Percentiles rank a stretch among this genome's conserved stretches.
phyloP scores from a whole-genome alignment of 2,113 vertebrate genomes.

The Perca schrenkii region DNA sequence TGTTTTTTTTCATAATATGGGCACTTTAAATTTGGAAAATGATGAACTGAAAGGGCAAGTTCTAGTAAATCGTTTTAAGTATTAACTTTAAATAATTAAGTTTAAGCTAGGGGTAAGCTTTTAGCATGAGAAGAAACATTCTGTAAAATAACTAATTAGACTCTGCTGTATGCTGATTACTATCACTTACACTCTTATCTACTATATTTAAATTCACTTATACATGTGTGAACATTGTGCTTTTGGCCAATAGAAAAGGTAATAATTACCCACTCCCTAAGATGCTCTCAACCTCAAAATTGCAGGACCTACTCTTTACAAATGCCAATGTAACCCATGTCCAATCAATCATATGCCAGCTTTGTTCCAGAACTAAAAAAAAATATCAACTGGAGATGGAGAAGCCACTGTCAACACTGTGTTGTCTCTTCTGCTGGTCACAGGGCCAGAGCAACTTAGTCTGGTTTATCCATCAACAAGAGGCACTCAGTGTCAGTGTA shows the following conservation, averaged over 20 bases:
- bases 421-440: slow-evolving; percentile 10
- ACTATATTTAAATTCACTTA: neutral
- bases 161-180: neutral
- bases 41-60: neutral
- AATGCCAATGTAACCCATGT: neutral
- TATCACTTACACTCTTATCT: no score
- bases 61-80: no score
- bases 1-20: no score
- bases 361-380: slow-evolving; percentile 22
- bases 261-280: no score
- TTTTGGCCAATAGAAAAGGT: neutral
- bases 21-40: slow-evolving; percentile 19
- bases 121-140: neutral
- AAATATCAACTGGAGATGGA: slow-evolving; percentile 9
- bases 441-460: neutral
- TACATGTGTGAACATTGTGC: neutral
- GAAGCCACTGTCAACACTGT: neutral
- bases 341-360: slow-evolving; percentile 16
- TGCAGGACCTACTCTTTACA: neutral
- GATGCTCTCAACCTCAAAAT: no score
- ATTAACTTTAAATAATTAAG: no score
- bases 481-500: slow-evolving; percentile 31
- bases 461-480: slow-evolving; percentile 47
- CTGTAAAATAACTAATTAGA: neutral
- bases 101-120: neutral